Evolutionary conservation across 2,888 invertebrate genomes (phyloP), one percentile per base, ranked within the genome.

Genomic region (Trachelus tabidus): DNA sequence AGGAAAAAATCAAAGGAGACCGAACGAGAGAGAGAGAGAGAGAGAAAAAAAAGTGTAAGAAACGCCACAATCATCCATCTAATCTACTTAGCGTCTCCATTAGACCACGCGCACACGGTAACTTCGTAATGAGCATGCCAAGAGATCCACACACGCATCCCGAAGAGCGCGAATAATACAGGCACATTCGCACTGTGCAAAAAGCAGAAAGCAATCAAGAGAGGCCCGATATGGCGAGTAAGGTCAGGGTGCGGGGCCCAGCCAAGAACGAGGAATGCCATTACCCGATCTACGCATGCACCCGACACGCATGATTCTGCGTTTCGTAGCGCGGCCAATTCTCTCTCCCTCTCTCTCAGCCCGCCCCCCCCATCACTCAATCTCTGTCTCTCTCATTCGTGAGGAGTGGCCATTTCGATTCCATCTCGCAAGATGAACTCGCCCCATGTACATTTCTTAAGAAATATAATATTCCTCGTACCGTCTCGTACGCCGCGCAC

Each of bases 151-250:
- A 56, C 56, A 56, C 23, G 56, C 23, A 6, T 71, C 71, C 12
- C 31, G 31, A 9, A 71, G 76, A 80, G 80, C 77, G 75, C 81
- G 81, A 79, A 81, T 82, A 83, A 81, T 78, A 77, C 75, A 31
- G 68, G 71, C 79, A 77, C 77, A 73, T 80, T 83, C 81, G 79
- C 81, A 82, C 84, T 76, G 85, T 85, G 89, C 74, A 89, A 88
- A 88, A 89, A 83, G 85, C 84, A 85, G 86, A 86, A 89, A 87
- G 89, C 87, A 89, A 89, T 89, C 89, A 88, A 85, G 87, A 85
- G 85, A 83, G 84, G 83, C 86, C 87, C 86, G 86, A 90, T 89
- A 89, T 88, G 87, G 84, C 85, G 85, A 85, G 88, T 89, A 89
- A 89, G 90, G 90, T 90, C 90, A 90, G 90, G 89, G 89, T 83